Base-by-base conservation (phyloP, 2,113 vertebrate species). In the Amazona guildingii region DNA sequence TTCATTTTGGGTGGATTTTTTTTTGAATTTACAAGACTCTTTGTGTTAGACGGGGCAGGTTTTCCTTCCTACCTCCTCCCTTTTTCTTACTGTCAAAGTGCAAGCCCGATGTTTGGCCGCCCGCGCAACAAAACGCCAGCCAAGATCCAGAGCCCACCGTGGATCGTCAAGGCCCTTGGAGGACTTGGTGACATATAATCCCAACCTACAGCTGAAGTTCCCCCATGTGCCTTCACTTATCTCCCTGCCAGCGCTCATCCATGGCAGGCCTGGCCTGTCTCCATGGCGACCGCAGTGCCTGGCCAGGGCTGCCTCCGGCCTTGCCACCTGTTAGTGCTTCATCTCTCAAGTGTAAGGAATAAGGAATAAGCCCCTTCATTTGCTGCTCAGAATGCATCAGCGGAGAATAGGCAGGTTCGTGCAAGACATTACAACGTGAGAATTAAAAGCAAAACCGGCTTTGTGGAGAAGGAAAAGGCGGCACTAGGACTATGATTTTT, bases 281-380 rank as follows among this genome's bases (percentile, higher is more conserved):
- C 98, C 97, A 98, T 98, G 96, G 97, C 72, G 94, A 98, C 98
- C 13, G 0, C 80, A 41, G 94, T 97, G 97, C 97, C 97, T 61
- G 29, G 96, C 97, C 82, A 19, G 61, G 20, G 89, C 97, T 94
- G 97, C 97, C 97, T 96, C 97, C 33, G 97, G 97, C 98, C 97
- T 93, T 96, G 98, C 98, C 98, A 97, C 98, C 98, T 98, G 98
- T 97, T 97, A 97, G 94, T 78, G 96, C 97, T 98, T 94, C 96
- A 59, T 97, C 97, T 97, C 97, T 95, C 94, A 61, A 88, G 98
- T 62, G 97, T 82, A 84, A 97, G 97, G 97, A 97, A 91, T 76
- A 59, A 35, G 33, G 33, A 57, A 57, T 57, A n/a, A 0, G 89
- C 73, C 95, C 95, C 97, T 91, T 46, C 54, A 33, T 86, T 87